These are phyloP conservation scores for Synergus umbraculus DNA, from an alignment of 2,888 invertebrate genomes.

Conservation along the genomic window DNA sequence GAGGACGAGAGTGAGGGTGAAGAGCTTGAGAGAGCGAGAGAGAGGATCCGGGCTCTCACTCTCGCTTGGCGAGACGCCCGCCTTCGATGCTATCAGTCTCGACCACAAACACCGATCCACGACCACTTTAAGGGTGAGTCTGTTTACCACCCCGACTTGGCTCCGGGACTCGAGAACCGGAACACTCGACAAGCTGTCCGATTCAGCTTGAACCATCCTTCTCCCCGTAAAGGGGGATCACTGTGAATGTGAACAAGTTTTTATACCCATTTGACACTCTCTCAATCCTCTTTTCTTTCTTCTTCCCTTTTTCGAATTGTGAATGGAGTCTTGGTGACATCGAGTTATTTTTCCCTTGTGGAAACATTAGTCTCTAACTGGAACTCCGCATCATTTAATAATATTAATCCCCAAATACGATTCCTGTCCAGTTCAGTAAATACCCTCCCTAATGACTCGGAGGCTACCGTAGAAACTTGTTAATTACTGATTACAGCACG, in stretches of 20 bases:
- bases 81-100: slow-evolving; percentile 72
- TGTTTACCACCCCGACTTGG: slow-evolving; percentile 47
- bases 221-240: background rate
- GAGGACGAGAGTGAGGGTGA: slow-evolving; percentile 58
- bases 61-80: slow-evolving; percentile 69
- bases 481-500: slow-evolving; percentile 60
- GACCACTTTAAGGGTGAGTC: slow-evolving; percentile 68
- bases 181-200: slow-evolving; percentile 49
- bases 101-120: slow-evolving; percentile 73
- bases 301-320: background rate
- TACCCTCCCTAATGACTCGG: slow-evolving; percentile 53
- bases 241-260: slow-evolving; percentile 8
- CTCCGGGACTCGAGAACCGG: slow-evolving; percentile 49
- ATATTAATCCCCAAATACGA: background rate
- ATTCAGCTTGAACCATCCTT: slow-evolving; percentile 46
- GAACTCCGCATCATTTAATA: background rate
- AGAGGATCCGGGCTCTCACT: slow-evolving; percentile 51
- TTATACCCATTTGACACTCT: slow-evolving; percentile 13
- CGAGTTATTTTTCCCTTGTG: background rate
- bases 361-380: background rate
- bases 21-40: slow-evolving; percentile 55
- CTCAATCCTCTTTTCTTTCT: background rate
- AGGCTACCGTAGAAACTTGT: slow-evolving; percentile 57
- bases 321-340: no score
- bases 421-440: background rate